Evolutionary conservation across 2,797 vertebrate genomes (phyloP), one percentile per base, ranked within the genome.

Genomic region (Thunnus albacares): DNA sequence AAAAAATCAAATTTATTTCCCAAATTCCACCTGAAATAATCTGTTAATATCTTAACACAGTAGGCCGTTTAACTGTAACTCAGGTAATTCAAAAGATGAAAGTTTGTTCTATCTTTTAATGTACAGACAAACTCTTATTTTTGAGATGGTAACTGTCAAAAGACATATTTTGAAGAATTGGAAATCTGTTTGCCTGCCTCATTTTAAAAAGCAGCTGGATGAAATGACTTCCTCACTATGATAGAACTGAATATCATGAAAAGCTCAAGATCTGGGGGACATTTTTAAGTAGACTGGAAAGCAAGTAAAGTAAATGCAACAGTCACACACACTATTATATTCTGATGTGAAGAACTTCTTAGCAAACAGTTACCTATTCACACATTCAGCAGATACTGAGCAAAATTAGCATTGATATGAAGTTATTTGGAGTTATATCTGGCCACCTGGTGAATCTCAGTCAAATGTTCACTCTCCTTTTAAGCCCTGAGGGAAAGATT

Each of bases 1-100:
- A 49, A 71, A 74, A 38, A 72, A 38, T 45, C 14, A 53, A 3
- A 30, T 51, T 80, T 51, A 33, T 59, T 83, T 20, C 60, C 60
- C 17, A 22, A 49, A 51, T 26, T 33, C 15, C 17, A 51, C 20
- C 20, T 68, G 7, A 33, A 33, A 33, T 33, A 1, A 33, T 14
- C 15, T 35, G 18, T 47, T 59, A 18, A 33, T 14, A 26, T 67
- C 4, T 24, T 12, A 28, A 43, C 38, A 18, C 6, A 53, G 33
- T 5, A 65, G 30, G 49, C 49, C 63, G 43, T 20, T 64, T 18
- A 51, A 3, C 13, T 55, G 24, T 51, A 61, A 38, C n/a, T 20
- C 28, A 22, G 14, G 9, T 58, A 0, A 38, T n/a, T 38, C 45
- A 35, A 20, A 35, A 28, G 26, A 47, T 33, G 15, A 47, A 47